Evolutionary conservation across 1,140 invertebrate genomes (phyloP), one percentile per base, ranked within the genome.

Genomic region (Scaptomyza montana): DNA sequence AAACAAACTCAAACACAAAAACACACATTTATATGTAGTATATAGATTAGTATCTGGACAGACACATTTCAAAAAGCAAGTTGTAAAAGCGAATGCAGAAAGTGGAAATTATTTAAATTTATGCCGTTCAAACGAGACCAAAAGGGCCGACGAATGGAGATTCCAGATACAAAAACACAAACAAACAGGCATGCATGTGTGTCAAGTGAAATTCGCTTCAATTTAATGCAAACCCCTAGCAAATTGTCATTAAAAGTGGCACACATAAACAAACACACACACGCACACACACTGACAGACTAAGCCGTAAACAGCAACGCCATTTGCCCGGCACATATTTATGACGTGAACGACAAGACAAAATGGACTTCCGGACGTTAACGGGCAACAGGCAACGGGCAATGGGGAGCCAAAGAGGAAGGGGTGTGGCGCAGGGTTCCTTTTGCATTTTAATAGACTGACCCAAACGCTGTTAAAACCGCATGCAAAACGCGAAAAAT

Each of bases 321-420:
- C 82, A 87, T 87, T 87, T 67, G 67, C 73, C 62, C 55, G 62
- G 66, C 73, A 36, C 67, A 89, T 89, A 89, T 89, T 89, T 89
- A 89, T 89, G 84, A 89, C 81, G 84, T 89, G 84, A 89, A 84
- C 84, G 84, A 89, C 84, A 89, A 89, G 84, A 89, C 84, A 89
- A 89, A 89, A 89, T 89, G 84, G 79, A 89, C 84, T 89, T 89
- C 84, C 84, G 82, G 57, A 41, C 63, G 60, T n/a, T 28, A 50
- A 39, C 36, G 9, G 28, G 33, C 2, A 19, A 5, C 12, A n/a
- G 21, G 28, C 9, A 19, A 25, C 19, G 25, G 21, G 56, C n/a
- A 6, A 1, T 1, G 30, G 16, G 16, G 21, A 25, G 21, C 21
- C 2, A 36, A 36, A 36, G 33, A 0, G 33, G 33, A 13, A 4